phyloP scores from a whole-genome alignment of 2,113 vertebrate species.

The Oryzias woworae region DNA sequence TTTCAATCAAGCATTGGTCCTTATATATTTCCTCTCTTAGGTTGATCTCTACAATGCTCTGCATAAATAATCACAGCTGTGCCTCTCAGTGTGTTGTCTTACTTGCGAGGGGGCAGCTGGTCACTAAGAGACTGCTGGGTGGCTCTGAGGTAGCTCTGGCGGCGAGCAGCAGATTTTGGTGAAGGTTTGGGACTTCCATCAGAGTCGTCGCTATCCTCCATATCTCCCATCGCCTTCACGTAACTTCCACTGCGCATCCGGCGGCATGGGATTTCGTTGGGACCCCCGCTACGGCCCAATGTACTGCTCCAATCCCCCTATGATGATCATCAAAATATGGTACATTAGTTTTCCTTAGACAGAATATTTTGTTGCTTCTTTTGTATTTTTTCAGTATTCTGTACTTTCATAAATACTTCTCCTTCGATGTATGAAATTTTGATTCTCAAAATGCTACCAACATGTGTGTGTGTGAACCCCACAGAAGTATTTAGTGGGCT shows the following conservation, averaged over 20 bases:
- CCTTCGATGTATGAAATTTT: too few species aligned
- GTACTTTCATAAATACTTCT: too few species aligned
- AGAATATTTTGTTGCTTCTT: too few species aligned
- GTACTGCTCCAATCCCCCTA: constrained; percentile 90
- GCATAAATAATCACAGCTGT: not conserved
- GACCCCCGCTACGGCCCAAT: constrained; percentile 78
- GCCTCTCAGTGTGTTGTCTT: constrained; percentile 42
- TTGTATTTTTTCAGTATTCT: too few species aligned
- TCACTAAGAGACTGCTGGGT: constrained; percentile 98
- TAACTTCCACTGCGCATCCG: constrained; percentile 99
- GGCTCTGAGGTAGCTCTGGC: constrained; percentile 99
- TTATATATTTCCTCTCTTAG: not conserved
- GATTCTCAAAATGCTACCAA: too few species aligned
- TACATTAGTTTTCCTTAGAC: too few species aligned
- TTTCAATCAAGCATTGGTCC: not conserved
- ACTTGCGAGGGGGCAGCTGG: constrained; percentile 96
- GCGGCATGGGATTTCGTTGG: constrained; percentile 90
- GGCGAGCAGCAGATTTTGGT: constrained; percentile 91
- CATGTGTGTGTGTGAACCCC: too few species aligned
- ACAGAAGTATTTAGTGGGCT: too few species aligned
- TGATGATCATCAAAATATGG: constrained; percentile 75
- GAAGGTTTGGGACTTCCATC: constrained; percentile 96
- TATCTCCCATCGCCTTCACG: constrained; percentile 97
- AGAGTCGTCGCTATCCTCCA: constrained; percentile 95
- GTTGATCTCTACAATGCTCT: not conserved